Evolutionary conservation across 2,797 vertebrate genomes (phyloP), one percentile per base, ranked within the genome.

Genomic region (Coendou prehensilis): DNA sequence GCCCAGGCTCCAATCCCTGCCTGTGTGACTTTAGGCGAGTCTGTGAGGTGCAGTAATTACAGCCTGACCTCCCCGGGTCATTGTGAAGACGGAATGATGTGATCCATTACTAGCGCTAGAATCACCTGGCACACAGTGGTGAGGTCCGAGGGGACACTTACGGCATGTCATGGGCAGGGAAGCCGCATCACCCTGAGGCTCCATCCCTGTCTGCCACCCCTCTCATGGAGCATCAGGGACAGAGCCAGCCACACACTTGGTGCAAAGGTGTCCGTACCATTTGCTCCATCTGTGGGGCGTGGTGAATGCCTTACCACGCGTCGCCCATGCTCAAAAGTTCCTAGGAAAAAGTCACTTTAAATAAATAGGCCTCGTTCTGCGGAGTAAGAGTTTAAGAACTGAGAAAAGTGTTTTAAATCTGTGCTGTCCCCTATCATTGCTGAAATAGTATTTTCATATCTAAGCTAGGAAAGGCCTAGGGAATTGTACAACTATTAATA

Each of bases 381-480:
- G 23, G 22, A n/a, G 63, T 22, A 59, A 73, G 78, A 87, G 18
- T 63, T 52, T 80, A 64, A 92, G 26, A 91, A 81, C 41, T 78
- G 33, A 71, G 33, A 54, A 92, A 91, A 86, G 30, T 57, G 56
- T 87, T 56, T 61, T 73, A 50, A 91, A 93, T 89, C 56, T 3
- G 10, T 75, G 8, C 23, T 75, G 28, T 95, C 83, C 67, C 28
- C 61, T 89, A n/a, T 96, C 91, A 78, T 94, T 94, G 93, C 92
- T 26, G 33, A 54, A 92, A 94, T 92, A 90, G 67, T 92, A 37
- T 95, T 96, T 94, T 92, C 89, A 54, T 94, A 63, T 97, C 89
- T 92, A 94, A 57, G 33, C 41, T 94, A 75, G 50, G 28, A 80
- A 89, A 54, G 30, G 64, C 15, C 56, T 73, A 52, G 41, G 30